Evolutionary conservation across 2,797 vertebrate species (phyloP), one percentile per base, ranked within the genome.

Genomic region (Hybognathus amarus): DNA sequence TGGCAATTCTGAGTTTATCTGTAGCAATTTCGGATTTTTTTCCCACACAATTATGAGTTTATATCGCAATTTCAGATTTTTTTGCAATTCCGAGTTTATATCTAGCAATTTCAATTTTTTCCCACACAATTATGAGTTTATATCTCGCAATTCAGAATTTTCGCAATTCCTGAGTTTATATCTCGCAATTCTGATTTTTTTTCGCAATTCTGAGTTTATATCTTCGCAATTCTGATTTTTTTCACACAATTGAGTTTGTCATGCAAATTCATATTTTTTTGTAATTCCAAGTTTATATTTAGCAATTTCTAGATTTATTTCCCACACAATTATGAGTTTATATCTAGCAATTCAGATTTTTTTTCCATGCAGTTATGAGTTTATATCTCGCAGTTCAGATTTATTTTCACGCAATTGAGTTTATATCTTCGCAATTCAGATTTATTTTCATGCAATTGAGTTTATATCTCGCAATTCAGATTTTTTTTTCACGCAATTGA

Each of bases 61-160:
- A 54, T 3, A 22, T 20, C 1, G 3, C 2, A 22, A 1, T 2
- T 20, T 20, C 0, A 0, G 18, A 22, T 1, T 20, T 54, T 20
- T 52, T 52, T 7, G 1, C 2, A 3, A 52, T 52, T 47, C 2
- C 2, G 8, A 54, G 54, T 56, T 56, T 11, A 56, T 56, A n/a
- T 56, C 3, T 22, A 3, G 20, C 52, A 54, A 22, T 22, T 54
- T 2, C 0, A 0, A 54, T 9, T 22, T 22, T 54, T 54, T 3
- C 0, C 0, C 42, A 36, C 0, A 1, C 47, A 2, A 18, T 17
- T 18, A 33, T 33, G 3, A 56, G 10, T 24, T n/a, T n/a, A 56
- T 11, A 54, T n/a, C 8, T n/a, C 3, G 22, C 9, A n/a, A 4
- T n/a, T 11, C 22, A 5, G 54, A n/a, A 0, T 59, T 59, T 59